phyloP scores from a whole-genome alignment of 2,113 vertebrate species.

The Tyto alba region DNA sequence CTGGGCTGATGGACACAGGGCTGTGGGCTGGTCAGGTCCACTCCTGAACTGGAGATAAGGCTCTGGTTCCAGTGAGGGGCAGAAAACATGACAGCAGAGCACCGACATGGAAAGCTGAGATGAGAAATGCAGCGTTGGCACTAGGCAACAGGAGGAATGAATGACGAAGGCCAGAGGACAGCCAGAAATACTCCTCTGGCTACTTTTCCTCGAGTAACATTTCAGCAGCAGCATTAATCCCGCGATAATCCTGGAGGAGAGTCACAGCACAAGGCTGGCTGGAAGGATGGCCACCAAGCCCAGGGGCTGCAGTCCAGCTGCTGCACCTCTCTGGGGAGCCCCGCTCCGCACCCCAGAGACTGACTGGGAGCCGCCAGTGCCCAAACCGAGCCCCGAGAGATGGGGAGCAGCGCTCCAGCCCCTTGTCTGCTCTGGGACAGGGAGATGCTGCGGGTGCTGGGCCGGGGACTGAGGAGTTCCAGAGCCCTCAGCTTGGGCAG shows the following conservation, averaged over 20 bases:
- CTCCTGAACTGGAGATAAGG: background rate
- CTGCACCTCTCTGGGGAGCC: background rate
- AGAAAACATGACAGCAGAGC: background rate
- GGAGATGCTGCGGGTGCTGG: background rate
- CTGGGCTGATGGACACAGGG: background rate
- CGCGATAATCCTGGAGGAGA: background rate
- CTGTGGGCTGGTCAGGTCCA: background rate
- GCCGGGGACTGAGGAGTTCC: fast-evolving
- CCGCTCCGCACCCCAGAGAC: fast-evolving
- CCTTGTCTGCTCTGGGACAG: background rate
- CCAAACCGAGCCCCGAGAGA: fast-evolving
- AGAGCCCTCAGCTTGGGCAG: background rate
- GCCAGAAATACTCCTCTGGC: background rate
- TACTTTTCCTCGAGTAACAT: background rate
- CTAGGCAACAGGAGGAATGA: background rate
- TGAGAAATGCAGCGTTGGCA: background rate
- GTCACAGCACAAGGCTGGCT: background rate
- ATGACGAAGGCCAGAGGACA: background rate
- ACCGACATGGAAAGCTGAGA: background rate
- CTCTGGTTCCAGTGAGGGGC: background rate
- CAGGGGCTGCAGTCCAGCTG: background rate
- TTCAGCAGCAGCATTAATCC: background rate
- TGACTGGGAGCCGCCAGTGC: background rate
- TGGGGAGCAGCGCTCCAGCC: background rate
- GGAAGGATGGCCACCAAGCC: background rate